Evolutionary conservation across 2,888 invertebrate genomes (phyloP).

Genomic region (Mystacides longicornis): DNA sequence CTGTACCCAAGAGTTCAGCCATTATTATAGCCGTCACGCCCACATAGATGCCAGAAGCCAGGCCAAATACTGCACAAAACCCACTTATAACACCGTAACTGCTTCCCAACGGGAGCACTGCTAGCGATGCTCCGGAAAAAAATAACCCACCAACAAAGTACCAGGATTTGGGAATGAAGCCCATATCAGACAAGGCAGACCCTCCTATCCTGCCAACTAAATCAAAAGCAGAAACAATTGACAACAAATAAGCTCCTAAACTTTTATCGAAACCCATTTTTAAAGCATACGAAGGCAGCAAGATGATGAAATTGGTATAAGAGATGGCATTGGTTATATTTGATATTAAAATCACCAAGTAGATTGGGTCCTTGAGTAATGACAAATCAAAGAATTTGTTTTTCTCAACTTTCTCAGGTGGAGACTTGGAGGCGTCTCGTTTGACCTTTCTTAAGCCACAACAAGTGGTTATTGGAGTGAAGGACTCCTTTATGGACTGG

Average conservation of each 20-base stretch:
- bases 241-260: conserved; percentile 63
- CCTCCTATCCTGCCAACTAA: conserved; percentile 79
- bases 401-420: conserved; percentile 36
- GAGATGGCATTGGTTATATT: conserved; percentile 82
- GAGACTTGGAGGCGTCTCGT: conserved; percentile 32
- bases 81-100: conserved; percentile 57
- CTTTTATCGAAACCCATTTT: conserved; percentile 64
- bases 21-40: conserved; percentile 82
- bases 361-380: conserved; percentile 69
- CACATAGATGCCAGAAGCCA: conserved; percentile 78
- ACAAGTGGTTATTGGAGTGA: conserved; percentile 42
- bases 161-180: conserved; percentile 69
- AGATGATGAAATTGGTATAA: conserved; percentile 78
- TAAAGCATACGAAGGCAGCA: conserved; percentile 70
- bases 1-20: conserved; percentile 80
- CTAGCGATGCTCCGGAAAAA: conserved; percentile 67
- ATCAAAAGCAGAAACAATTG: conserved; percentile 74
- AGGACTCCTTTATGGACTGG: conserved; percentile 55
- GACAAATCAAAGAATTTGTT: conserved; percentile 68
- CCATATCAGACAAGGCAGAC: conserved; percentile 72
- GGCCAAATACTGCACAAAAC: conserved; percentile 70
- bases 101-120: conserved; percentile 60
- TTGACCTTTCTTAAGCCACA: conserved; percentile 39
- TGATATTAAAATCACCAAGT: conserved; percentile 73
- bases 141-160: conserved; percentile 76